Base-by-base conservation (phyloP, 2,888 invertebrate species). In the Rotaria sp. region DNA sequence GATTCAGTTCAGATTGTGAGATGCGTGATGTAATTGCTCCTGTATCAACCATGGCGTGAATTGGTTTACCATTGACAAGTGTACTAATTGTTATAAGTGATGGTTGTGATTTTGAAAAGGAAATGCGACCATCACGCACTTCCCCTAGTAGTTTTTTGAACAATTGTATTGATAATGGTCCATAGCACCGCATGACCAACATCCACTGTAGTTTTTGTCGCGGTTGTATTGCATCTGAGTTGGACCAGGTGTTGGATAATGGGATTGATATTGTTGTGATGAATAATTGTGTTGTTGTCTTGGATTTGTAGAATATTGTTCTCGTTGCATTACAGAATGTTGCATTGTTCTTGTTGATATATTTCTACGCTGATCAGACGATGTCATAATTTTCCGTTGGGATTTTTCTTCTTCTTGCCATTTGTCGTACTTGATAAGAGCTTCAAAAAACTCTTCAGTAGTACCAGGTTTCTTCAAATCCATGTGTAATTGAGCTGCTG, bases 91-190 rank as follows among this genome's bases (percentile, higher is more conserved):
- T 74, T 11, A 74, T 74, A 30, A 74, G 74, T 74, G 74, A 74
- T 74, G 74, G 74, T 21, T 74, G 74, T 38, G 11, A 18, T 35
- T 74, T 5, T 74, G 74, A 11, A 74, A 18, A 11, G 38, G 38
- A 74, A 74, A 24, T 74, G 11, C 38, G n/a, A 74, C 74, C 74
- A 74, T 74, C 74, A 74, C 74, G 21, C 18, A 74, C 30, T 30
- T 21, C 74, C 74, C 74, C 74, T 74, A 74, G 30, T n/a, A 74
- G 74, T 74, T 74, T 74, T 74, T 74, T 74, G 74, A 74, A 38
- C 74, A 74, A 30, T 74, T 30, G 10, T 74, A 74, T 38, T 74
- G 74, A 38, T 35, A 74, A 74, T 74, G 74, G 21, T 74, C 74
- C 74, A 74, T 74, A 38, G 18, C 74, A 74, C 74, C 74, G 26